Evolutionary conservation across 2,113 vertebrate species (phyloP).

Genomic region (Meleagris gallopavo): DNA sequence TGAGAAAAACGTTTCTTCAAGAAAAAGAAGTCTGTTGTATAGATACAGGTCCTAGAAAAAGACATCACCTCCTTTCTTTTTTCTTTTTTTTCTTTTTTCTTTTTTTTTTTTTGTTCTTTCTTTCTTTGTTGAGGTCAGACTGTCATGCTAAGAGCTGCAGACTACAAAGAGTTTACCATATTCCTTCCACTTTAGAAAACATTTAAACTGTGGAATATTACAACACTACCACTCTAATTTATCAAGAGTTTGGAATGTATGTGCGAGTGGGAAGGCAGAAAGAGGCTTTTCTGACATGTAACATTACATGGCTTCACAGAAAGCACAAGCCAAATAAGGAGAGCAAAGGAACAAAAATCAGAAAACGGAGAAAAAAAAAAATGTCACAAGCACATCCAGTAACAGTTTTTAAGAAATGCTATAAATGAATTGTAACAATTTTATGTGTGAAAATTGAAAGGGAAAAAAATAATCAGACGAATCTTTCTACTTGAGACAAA

Average conservation of each 20-base stretch:
- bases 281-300: constrained; percentile 21
- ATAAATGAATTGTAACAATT: constrained; percentile 5
- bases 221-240: constrained; percentile 8
- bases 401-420: neutral
- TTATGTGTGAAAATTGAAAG: neutral
- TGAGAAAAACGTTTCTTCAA: neutral
- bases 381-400: neutral
- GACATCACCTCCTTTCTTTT: neutral
- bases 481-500: neutral
- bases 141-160: neutral
- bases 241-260: constrained; percentile 34
- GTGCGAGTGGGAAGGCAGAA: constrained; percentile 3
- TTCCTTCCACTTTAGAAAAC: neutral
- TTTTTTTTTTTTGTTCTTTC: neutral
- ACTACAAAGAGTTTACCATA: neutral
- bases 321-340: neutral
- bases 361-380: neutral
- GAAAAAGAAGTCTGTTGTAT: neutral
- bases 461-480: neutral
- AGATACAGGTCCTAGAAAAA: neutral
- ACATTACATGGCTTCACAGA: neutral
- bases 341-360: neutral
- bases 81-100: neutral
- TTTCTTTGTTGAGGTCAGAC: neutral
- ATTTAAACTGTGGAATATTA: neutral